Base-by-base conservation (phyloP, 1,140 invertebrate species). In the Bombyx mandarina region DNA sequence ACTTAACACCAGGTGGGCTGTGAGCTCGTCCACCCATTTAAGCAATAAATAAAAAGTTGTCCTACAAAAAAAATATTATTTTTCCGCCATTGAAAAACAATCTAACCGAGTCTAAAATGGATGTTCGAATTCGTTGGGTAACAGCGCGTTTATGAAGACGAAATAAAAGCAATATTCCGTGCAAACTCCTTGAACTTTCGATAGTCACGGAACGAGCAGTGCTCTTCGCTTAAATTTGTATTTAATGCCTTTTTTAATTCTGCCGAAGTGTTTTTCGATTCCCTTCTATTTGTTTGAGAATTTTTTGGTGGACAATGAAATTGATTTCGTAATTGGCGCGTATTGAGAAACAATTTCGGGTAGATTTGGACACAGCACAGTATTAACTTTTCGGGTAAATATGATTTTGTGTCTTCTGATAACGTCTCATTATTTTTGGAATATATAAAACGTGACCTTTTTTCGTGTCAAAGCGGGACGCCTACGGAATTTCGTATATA, bases 171-270 rank as follows among this genome's bases (percentile, higher is more conserved):
- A 61, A 61, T 56, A 56, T 61, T 60, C 60, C 62, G 55, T 65
- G 62, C 56, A 60, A 60, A 59, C 55, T 61, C 70, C 67, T 72
- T 72, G 70, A 72, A 72, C 70, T 72, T 72, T 69, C 51, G 49
- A 63, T 56, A 69, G 62, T 65, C 67, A 65, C 63, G 70, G 63
- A 65, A 58, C 56, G 51, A 46, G 59, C 57, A 18, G 50, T 48
- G 58, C 54, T 35, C 61, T 63, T 61, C 54, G 57, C 62, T 64
- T 54, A 43, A 62, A 60, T 58, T 62, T 54, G 58, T 58, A 58
- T 59, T 59, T 56, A 58, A 57, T 51, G 54, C 48, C 51, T 50
- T 43, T 51, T 8, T 60, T 44, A 55, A 55, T 54, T 42, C 46
- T 9, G 1, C 50, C 22, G 42, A 51, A 9, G 45, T 51, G 8